Base-by-base conservation (phyloP, 2,113 vertebrate genomes). In the Cathartes aura region DNA sequence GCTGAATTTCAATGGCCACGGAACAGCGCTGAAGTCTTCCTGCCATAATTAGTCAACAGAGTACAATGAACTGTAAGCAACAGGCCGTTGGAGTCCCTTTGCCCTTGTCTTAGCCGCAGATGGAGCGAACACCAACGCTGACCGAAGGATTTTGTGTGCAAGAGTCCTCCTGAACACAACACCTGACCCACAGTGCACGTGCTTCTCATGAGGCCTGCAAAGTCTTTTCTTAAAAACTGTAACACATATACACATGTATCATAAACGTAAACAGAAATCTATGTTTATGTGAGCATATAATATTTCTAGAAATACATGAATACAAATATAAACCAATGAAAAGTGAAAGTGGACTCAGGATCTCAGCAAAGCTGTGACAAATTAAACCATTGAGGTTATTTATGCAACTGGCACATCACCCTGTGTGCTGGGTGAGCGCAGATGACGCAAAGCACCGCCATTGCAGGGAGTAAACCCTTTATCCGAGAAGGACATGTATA, bases 401-500 rank as follows among this genome's bases (percentile, higher is more conserved):
- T 12, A 50, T 5, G n/a, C 38, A 32, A 36, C 29, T 19, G 30
- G 15, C 18, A 8, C 0, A 3, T 30, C 32, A 24, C 21, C 15
- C 21, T 1, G 0, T 1, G 36, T 11, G 42, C 40, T 22, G 76
- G 52, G 45, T 7, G 50, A 30, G 29, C 16, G 40, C 13, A 15
- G 53, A 8, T 22, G 40, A 67, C 2, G 1, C 18, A 24, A 62
- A 62, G 12, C 45, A 12, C 21, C 0, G 0, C 38, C 1, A 0
- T 1, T 26, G 11, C 50, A 40, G 15, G 16, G 38, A 55, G 30
- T 4, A 84, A 73, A 42, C 8, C 64, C 47, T 52, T 66, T n/a
- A 11, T 17, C 40, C 4, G 2, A 60, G 34, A 18, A 38, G 8
- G n/a, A 34, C 32, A 17, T 0, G 5, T 42, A 9, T 3, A 27